phyloP scores from a whole-genome alignment of 2,113 vertebrate species.

The Ceuthmochares aereus region DNA sequence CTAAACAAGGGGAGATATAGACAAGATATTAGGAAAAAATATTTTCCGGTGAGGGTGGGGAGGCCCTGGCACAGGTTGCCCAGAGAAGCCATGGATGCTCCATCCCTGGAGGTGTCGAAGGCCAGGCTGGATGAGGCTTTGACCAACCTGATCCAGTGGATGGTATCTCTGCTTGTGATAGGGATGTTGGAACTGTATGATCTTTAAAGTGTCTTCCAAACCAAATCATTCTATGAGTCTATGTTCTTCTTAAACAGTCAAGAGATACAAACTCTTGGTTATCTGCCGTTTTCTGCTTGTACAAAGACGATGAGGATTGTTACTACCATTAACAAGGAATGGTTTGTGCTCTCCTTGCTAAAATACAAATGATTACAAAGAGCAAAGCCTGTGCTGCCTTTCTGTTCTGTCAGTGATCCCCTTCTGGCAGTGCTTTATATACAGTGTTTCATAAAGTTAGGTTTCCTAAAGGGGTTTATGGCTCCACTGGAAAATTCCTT shows the following conservation, averaged over 20 bases:
- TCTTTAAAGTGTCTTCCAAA: too few species aligned
- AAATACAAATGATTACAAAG: neutral
- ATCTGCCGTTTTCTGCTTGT: neutral
- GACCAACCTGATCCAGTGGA: too few species aligned
- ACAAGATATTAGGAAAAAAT: too few species aligned
- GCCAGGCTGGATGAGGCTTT: too few species aligned
- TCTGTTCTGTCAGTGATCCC: neutral
- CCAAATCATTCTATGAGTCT: too few species aligned
- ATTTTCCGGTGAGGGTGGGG: too few species aligned
- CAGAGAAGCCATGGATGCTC: too few species aligned
- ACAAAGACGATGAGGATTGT: neutral
- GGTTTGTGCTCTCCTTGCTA: neutral
- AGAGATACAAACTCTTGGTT: neutral
- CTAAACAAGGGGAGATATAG: too few species aligned
- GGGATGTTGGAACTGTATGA: too few species aligned
- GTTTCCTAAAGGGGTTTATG: neutral
- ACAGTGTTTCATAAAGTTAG: neutral
- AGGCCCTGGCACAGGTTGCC: too few species aligned
- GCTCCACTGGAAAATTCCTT: neutral
- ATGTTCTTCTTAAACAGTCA: neutral
- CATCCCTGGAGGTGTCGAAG: too few species aligned
- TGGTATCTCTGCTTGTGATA: too few species aligned
- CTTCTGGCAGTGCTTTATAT: neutral
- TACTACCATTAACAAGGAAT: rapidly evolving
- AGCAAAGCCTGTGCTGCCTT: neutral